Evolutionary conservation across 64 coral and sea anemone genomes (phyloP), one percentile per base, ranked within the genome.

Genomic region (Pachyseris speciosa): DNA sequence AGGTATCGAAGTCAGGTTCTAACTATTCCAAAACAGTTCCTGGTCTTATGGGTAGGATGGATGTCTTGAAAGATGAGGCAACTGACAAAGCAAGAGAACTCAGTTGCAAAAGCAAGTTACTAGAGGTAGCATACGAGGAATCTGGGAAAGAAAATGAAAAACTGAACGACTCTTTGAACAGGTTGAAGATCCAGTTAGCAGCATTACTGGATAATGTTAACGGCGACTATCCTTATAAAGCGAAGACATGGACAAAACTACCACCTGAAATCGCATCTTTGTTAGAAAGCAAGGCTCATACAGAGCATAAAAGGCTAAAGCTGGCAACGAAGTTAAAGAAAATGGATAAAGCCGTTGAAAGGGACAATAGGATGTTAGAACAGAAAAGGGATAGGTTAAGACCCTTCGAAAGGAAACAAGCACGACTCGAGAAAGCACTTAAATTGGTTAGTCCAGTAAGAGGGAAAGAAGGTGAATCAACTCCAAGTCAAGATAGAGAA

Each of bases 401-500:
- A 6, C 95, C 95, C 22, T 89, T 97, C 29, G n/a, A 88, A 19
- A 85, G 84, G 34, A 97, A 89, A 73, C 45, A 68, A 44, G 60
- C 38, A 34, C 43, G 81, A 28, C 43, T 97, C 8, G n/a, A 86
- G 68, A 20, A 66, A 0, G 64, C 57, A 31, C 33, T 96, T 13
- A 37, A 65, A 36, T 69, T 28, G 9, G 17, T 32, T 40, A 52
- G 19, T 1, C 5, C 9, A 25, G 31, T 22, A 32, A 9, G 37
- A 11, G 31, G 53, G 17, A 26, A n/a, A 9, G 27, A 41, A 22
- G 65, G n/a, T 11, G 44, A 41, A 38, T 6, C 15, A 39, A 64
- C 31, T 40, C 1, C 32, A 33, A 38, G 22, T 41, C 31, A 38
- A 4, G 42, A 16, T 19, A 25, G 0, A 2, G 36, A 81, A 75